phyloP scores from a whole-genome alignment of 1,140 invertebrate species.

The Trichoplusia ni region DNA sequence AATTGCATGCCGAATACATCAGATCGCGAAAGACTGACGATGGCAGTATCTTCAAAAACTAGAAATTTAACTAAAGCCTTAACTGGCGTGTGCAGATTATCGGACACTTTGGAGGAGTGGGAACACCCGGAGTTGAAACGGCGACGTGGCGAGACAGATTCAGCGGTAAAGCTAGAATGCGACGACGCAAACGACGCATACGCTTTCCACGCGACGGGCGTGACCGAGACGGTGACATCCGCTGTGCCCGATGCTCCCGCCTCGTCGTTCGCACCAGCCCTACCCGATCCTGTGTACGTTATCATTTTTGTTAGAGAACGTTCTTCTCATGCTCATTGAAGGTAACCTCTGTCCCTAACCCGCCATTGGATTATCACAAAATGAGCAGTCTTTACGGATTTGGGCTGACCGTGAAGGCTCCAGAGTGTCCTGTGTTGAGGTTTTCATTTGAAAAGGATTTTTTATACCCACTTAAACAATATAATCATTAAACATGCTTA shows the following conservation, averaged over 20 bases:
- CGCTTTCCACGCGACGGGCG: constrained; percentile 55
- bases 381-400: background rate
- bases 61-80: constrained; percentile 40
- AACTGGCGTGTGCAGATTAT: constrained; percentile 62
- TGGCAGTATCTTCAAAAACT: constrained; percentile 8
- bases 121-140: constrained; percentile 63
- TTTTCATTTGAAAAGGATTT: background rate
- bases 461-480: background rate
- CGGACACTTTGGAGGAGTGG: constrained; percentile 69
- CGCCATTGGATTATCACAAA: background rate
- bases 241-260: constrained; percentile 43
- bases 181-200: constrained; percentile 75
- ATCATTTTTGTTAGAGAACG: constrained; percentile 21
- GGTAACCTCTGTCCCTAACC: constrained; percentile 8
- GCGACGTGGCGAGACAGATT: constrained; percentile 54
- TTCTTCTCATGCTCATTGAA: constrained; percentile 2
- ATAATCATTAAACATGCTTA: no score
- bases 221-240: constrained; percentile 40
- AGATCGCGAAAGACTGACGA: background rate
- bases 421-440: constrained; percentile 17
- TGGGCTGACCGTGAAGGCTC: constrained; percentile 4
- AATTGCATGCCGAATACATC: no score
- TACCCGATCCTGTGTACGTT: constrained; percentile 67
- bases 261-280: constrained; percentile 38
- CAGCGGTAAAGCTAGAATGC: constrained; percentile 70